These are phyloP conservation scores for Acromyrmex charruanus DNA, from an alignment of 1,140 invertebrate genomes.

Conservation along the genomic window DNA sequence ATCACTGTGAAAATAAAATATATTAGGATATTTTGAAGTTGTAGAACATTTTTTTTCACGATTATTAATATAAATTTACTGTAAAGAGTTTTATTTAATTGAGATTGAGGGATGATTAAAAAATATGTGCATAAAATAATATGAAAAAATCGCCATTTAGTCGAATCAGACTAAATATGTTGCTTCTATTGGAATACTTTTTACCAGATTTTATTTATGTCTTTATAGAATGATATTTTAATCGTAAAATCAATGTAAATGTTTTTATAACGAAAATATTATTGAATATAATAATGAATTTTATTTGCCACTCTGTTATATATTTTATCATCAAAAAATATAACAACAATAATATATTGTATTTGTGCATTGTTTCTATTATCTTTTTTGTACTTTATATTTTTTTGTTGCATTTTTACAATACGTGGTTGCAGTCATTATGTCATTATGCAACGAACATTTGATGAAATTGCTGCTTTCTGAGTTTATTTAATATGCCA, in stretches of 20 bases:
- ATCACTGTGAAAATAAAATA: too few relatives aligned
- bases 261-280: background rate
- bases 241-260: background rate
- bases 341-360: background rate
- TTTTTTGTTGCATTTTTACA: background rate
- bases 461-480: background rate
- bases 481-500: background rate
- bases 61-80: constrained; percentile 8
- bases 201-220: background rate
- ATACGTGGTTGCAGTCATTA: background rate
- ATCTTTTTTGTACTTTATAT: background rate
- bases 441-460: background rate
- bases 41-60: background rate
- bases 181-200: background rate
- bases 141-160: background rate
- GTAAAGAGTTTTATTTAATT: background rate
- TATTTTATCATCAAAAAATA: background rate
- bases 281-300: background rate
- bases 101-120: background rate
- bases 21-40: background rate
- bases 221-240: background rate
- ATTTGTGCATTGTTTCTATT: background rate
- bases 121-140: background rate
- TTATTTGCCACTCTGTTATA: background rate
- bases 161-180: background rate